Evolutionary conservation across 2,888 invertebrate species (phyloP).

Genomic region (Drosophila mayaguana): DNA sequence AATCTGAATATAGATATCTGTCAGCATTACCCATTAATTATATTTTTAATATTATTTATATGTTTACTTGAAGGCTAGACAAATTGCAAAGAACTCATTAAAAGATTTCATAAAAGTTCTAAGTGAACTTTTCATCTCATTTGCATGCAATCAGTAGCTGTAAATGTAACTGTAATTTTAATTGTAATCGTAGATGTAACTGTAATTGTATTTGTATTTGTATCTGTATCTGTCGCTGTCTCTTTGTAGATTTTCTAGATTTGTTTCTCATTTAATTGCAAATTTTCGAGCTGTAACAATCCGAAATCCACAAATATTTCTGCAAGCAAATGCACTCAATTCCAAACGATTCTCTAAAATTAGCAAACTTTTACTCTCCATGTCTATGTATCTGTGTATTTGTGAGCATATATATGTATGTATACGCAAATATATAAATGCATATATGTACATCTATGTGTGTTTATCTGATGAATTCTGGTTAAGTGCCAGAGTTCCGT

Average conservation of each 20-base stretch:
- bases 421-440: neutral
- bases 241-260: neutral
- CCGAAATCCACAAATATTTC: slow-evolving; percentile 9
- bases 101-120: slow-evolving; percentile 4
- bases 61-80: neutral
- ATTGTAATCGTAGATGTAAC: neutral
- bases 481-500: slow-evolving; percentile 17
- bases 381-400: slow-evolving; percentile 23
- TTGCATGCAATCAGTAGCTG: slow-evolving; percentile 15
- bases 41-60: neutral
- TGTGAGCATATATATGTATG: slow-evolving; percentile 1
- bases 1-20: no score
- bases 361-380: slow-evolving; percentile 13
- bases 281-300: slow-evolving; percentile 5
- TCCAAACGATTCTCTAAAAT: slow-evolving; percentile 11
- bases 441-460: neutral
- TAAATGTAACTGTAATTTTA: neutral
- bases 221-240: slow-evolving; percentile 8
- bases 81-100: neutral
- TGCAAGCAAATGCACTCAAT: slow-evolving; percentile 22
- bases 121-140: slow-evolving; percentile 5
- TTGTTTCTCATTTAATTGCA: slow-evolving; percentile 6
- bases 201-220: neutral
- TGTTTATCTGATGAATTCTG: slow-evolving; percentile 4
- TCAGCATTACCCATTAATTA: neutral